phyloP scores from a whole-genome alignment of 2,888 invertebrate genomes.

The Noctua comes region DNA sequence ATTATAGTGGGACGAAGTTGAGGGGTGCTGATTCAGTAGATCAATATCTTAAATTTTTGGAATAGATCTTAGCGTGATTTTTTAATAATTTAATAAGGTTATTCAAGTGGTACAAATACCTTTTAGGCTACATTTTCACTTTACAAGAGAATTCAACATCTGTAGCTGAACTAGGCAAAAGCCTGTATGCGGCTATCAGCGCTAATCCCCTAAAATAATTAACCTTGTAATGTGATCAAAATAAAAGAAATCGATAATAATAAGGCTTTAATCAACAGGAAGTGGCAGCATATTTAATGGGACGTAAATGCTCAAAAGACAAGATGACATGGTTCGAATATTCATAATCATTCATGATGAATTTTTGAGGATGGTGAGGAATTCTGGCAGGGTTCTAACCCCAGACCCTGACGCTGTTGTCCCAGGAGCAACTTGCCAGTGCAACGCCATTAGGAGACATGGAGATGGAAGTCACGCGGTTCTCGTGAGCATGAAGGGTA shows the following conservation, averaged over 20 bases:
- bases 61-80: too few relatives aligned
- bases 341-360: not conserved
- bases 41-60: not conserved
- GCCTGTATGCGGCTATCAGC: not conserved
- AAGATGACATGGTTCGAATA: constrained; percentile 6
- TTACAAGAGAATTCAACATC: not conserved
- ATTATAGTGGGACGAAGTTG: not conserved
- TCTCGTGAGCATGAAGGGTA: constrained; percentile 95
- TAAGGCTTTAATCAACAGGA: constrained; percentile 56
- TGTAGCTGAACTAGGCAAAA: not conserved
- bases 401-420: constrained; percentile 96
- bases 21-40: not conserved
- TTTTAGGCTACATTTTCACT: not conserved
- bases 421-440: constrained; percentile 97
- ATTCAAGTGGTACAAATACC: not conserved
- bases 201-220: too few relatives aligned
- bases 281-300: constrained; percentile 26
- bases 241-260: constrained; percentile 46
- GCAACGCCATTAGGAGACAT: constrained; percentile 96
- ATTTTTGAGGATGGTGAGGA: not conserved
- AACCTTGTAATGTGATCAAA: not conserved
- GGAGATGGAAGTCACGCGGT: constrained; percentile 96
- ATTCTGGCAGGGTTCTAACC: constrained; percentile 88
- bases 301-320: constrained; percentile 21
- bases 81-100: too few relatives aligned